Evolutionary conservation across 2,113 vertebrate genomes (phyloP), one percentile per base, ranked within the genome.

Genomic region (Oriolus oriolus): DNA sequence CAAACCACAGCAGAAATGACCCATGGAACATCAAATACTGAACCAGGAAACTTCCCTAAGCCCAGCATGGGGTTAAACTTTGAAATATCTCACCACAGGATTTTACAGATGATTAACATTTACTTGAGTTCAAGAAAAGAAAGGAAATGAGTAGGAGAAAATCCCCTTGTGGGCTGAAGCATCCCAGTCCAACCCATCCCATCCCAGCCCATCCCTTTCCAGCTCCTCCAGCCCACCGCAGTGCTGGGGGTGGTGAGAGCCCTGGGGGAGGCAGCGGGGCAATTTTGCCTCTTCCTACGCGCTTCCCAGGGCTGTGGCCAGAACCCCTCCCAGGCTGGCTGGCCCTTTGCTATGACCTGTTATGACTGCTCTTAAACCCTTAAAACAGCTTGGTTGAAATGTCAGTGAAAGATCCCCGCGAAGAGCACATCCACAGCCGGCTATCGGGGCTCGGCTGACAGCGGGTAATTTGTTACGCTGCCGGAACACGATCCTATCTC

Each of bases 61-160:
- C 50, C 76, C 73, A 74, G 28, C 47, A 78, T 6, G 35, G 90
- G 86, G 95, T 97, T 97, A 96, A 95, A 60, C 73, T 89, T 59
- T 75, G 83, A 86, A 90, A 90, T 59, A 77, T 63, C 54, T 92
- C 52, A 52, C 81, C 83, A 44, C 19, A 15, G 59, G 15, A 66
- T 81, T 93, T 74, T 26, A 39, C 89, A 97, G 89, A 93, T 90
- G 71, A 89, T 84, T 66, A 86, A 88, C 77, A 93, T 86, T 73
- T 83, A 42, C 79, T 86, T 2, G 76, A 94, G 68, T 66, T 86
- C 50, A 63, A 88, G 76, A 86, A 76, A 69, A 82, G 79, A 95
- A 80, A 95, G 94, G 96, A 95, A 95, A 88, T 86, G 95, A 95
- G 96, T 90, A 63, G 86, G 76, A 93, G 91, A 88, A 90, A 84